Conservation (phyloP, 2,797 vertebrate genomes). For the Danio aesculapii region DNA sequence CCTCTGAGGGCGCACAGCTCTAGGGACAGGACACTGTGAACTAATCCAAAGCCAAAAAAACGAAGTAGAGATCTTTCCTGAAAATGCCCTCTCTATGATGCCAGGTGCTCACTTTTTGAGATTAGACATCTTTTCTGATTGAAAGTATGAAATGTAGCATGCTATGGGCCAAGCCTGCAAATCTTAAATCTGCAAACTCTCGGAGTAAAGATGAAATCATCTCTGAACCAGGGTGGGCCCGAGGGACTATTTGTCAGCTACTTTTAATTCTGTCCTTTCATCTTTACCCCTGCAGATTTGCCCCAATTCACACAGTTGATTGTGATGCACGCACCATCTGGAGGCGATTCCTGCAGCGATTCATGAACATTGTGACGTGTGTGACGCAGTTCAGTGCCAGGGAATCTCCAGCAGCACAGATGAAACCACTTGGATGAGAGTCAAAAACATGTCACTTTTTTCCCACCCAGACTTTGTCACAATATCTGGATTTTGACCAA, state of each 20-base stretch:
- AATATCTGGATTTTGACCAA: neutral
- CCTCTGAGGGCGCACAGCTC: neutral
- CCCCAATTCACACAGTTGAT: constrained; percentile 18
- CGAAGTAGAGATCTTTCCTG: neutral
- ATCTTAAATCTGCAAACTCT: neutral
- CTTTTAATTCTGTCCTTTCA: constrained; percentile 13
- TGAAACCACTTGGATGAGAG: neutral
- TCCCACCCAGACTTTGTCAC: neutral
- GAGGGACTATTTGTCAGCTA: constrained; percentile 3
- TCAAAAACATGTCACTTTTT: neutral
- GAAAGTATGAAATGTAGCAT: neutral
- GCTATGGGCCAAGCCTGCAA: neutral
- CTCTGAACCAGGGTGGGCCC: neutral
- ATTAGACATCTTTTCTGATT: neutral
- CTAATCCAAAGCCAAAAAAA: neutral
- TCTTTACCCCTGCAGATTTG: constrained; percentile 29
- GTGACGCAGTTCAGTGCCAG: constrained; percentile 17
- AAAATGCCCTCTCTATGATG: constrained; percentile 6
- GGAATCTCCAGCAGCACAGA: constrained; percentile 17
- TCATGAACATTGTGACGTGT: constrained; percentile 11
- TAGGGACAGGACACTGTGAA: neutral
- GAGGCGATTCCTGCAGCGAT: constrained; percentile 36
- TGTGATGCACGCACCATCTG: constrained; percentile 40
- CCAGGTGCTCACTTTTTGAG: constrained; percentile 8
- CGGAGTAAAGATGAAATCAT: constrained; percentile 23